These are phyloP conservation scores for Corythaeola cristata DNA, from an alignment of 2,113 vertebrate species.

Conservation along the genomic window DNA sequence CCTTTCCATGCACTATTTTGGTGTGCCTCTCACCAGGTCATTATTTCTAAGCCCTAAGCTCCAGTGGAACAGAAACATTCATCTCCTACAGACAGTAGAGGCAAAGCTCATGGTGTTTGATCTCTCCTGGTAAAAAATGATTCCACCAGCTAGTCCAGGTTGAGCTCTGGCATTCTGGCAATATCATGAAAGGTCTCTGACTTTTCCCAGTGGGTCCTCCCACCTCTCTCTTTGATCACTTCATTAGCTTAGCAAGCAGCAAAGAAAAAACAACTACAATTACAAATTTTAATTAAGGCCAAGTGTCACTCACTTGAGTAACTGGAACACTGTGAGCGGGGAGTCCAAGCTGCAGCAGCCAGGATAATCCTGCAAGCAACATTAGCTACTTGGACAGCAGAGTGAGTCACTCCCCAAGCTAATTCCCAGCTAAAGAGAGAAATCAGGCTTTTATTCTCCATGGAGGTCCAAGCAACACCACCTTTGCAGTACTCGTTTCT, in stretches of 20 bases:
- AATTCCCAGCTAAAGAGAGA: constrained; percentile 9
- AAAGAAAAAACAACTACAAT: background rate
- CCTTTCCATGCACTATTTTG: background rate
- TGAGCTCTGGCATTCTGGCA: background rate
- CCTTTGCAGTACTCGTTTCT: background rate
- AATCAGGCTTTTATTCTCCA: background rate
- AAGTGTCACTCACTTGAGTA: background rate
- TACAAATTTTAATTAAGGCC: background rate
- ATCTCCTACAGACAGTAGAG: background rate
- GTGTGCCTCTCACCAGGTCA: background rate
- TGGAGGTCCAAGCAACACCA: background rate
- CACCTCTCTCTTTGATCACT: background rate
- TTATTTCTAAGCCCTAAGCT: background rate
- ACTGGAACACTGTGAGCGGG: background rate
- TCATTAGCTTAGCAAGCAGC: background rate
- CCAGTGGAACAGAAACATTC: background rate
- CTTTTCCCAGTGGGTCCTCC: background rate
- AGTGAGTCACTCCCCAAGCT: background rate
- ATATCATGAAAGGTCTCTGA: background rate
- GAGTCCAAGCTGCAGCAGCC: background rate
- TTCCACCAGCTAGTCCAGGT: background rate
- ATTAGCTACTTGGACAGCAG: background rate
- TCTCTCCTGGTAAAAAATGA: background rate
- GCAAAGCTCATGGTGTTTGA: background rate
- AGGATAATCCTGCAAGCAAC: constrained; percentile 15